Evolutionary conservation across 2,888 invertebrate species (phyloP).

Genomic region (Lasioglossum vierecki): DNA sequence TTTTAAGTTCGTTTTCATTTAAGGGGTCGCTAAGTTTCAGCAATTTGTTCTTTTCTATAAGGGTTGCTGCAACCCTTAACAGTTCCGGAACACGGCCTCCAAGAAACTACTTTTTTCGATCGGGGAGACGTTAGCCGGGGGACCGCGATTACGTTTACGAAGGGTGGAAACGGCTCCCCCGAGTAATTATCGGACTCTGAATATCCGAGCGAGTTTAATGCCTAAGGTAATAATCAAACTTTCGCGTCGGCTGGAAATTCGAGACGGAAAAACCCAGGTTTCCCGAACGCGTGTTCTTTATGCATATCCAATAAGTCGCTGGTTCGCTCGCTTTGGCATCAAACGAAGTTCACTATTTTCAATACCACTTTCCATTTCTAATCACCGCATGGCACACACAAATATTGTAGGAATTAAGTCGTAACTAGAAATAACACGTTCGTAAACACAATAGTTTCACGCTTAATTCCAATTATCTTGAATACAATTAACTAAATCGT

Average conservation of each 20-base stretch:
- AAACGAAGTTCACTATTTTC: constrained; percentile 14
- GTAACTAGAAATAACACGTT: too few species aligned
- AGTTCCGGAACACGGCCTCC: neutral
- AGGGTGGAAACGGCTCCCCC: constrained; percentile 34
- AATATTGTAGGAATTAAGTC: too few species aligned
- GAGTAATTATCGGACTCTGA: constrained; percentile 59
- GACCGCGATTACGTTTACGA: constrained; percentile 15
- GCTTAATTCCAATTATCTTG: too few species aligned
- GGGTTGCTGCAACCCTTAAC: neutral
- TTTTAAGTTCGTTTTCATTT: neutral
- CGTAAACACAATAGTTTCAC: too few species aligned
- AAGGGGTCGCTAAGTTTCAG: neutral
- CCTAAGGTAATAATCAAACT: constrained; percentile 61
- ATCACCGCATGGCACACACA: neutral
- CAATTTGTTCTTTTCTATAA: neutral
- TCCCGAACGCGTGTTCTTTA: constrained; percentile 37
- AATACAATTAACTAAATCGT: too few species aligned
- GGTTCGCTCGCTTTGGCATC: neutral
- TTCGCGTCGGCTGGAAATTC: constrained; percentile 38
- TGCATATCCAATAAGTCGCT: constrained; percentile 37
- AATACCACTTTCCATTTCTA: neutral
- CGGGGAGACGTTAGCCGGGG: neutral
- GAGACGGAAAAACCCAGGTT: constrained; percentile 34
- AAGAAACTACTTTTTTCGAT: constrained; percentile 20
- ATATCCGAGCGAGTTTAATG: constrained; percentile 49